Evolutionary conservation across 23 tunicate species (phyloP).

Genomic region (Oikopleura albicans): DNA sequence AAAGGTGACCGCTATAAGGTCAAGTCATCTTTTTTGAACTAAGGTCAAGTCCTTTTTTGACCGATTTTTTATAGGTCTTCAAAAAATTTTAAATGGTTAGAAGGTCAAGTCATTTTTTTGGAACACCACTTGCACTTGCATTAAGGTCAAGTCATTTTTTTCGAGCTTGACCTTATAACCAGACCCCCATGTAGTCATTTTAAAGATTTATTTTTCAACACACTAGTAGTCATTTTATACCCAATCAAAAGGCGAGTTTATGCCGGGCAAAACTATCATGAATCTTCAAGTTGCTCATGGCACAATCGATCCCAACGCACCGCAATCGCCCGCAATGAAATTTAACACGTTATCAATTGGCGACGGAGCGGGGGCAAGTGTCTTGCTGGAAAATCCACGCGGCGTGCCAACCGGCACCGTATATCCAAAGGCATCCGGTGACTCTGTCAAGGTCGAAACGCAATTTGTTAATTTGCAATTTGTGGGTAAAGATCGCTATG

Average conservation of each 20-base stretch:
- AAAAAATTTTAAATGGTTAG: no score
- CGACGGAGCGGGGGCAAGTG: constrained; percentile 18
- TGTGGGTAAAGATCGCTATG: constrained; percentile 3
- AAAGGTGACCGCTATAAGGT: no score
- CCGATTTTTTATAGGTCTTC: no score
- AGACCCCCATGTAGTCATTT: no score
- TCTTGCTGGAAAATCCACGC: constrained; percentile 54
- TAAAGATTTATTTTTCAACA: no score
- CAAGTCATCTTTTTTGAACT: no score
- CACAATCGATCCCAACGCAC: not conserved
- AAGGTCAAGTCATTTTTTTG: no score
- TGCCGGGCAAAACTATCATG: not conserved
- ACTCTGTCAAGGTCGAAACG: not conserved
- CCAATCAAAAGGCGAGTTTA: not conserved
- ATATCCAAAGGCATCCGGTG: not conserved
- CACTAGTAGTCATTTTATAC: no score
- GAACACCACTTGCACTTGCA: no score
- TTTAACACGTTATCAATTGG: not conserved
- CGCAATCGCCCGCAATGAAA: not conserved
- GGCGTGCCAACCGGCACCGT: constrained; percentile 24
- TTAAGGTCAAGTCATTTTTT: no score
- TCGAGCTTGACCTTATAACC: no score
- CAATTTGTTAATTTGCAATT: constrained; percentile 5
- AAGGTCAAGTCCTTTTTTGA: no score
- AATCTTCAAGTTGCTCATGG: constrained; percentile 15